Base-by-base conservation (phyloP, 1,140 invertebrate genomes). In the Anadara kagoshimensis region DNA sequence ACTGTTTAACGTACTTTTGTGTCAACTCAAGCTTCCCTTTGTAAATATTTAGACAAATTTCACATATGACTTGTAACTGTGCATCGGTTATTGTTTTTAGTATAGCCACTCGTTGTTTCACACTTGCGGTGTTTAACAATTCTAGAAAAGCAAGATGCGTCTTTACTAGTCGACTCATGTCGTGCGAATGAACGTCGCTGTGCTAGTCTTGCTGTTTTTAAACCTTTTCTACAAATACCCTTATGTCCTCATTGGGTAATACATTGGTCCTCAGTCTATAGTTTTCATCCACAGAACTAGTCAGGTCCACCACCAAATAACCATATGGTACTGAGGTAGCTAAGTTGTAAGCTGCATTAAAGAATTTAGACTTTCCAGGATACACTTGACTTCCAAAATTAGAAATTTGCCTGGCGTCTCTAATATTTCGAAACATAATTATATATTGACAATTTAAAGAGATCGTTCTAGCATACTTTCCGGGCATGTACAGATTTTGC, bases 381-480 rank as follows among this genome's bases (percentile, higher is more conserved):
- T 69, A 68, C 43, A 75, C 36, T 43, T 75, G 73, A 47, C 65
- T 24, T 41, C 65, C 73, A 47, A 69, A 64, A 5, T 53, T 75
- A 5, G 49, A 51, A 16, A 75, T 53, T 36, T 69, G 73, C 22
- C 64, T 36, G 18, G 54, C 43, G 49, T 75, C 73, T 69, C 73
- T 57, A 20, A 68, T 47, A 43, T 75, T 75, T 26, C 58, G 59
- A 62, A 75, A 69, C 54, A 75, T 41, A 36, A 75, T 16, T 0
- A 75, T n/a, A 56, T 69, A 44, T 4, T 61, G 51, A 63, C 65
- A 68, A 49, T 75, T 75, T 26, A 56, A 20, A 26, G 53, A 56
- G 20, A 56, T 56, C 20, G 53, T 56, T 11, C 53, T 16, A 11
- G 53, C 53, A 56, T 56, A 56, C 26, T 56, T 56, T 24, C 53